Conservation (phyloP, 2,888 invertebrate species). For the Leptura quadrifasciata region DNA sequence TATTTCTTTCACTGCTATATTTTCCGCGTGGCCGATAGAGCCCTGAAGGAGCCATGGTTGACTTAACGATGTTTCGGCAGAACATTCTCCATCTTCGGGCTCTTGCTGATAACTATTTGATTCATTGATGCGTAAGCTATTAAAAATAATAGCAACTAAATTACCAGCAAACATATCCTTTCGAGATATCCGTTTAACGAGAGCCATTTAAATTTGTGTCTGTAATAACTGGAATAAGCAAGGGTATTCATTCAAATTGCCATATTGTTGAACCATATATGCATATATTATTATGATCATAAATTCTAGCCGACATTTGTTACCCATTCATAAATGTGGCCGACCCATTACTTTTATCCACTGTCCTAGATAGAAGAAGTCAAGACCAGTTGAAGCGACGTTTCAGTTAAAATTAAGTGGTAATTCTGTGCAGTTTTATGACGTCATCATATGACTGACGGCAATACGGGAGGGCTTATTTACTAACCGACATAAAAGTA, state of each 20-base stretch:
- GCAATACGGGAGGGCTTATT: background rate
- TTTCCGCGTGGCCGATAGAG: no score
- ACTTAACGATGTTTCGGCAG: no score
- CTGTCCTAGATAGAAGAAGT: constrained; percentile 28
- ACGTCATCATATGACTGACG: background rate
- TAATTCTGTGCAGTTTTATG: background rate
- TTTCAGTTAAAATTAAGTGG: background rate
- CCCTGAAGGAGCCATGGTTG: no score
- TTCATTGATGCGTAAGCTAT: background rate
- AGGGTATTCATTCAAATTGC: constrained; percentile 30
- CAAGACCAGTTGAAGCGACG: background rate
- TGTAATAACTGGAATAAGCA: background rate
- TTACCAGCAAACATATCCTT: background rate
- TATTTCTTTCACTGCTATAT: no score
- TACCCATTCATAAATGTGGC: constrained; percentile 45
- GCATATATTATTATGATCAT: constrained; percentile 42
- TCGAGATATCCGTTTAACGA: background rate
- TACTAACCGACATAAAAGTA: background rate
- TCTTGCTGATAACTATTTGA: background rate
- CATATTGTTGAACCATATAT: constrained; percentile 40
- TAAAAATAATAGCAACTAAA: constrained; percentile 15
- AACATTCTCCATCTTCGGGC: no score
- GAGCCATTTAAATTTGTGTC: background rate
- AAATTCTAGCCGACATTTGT: constrained; percentile 46
- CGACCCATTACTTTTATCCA: constrained; percentile 39